A percentile compares a stretch with the other conserved stretches of the same genome.
Evolutionary conservation across 2,113 vertebrate species (phyloP).

Genomic region (Xenus cinereus): DNA sequence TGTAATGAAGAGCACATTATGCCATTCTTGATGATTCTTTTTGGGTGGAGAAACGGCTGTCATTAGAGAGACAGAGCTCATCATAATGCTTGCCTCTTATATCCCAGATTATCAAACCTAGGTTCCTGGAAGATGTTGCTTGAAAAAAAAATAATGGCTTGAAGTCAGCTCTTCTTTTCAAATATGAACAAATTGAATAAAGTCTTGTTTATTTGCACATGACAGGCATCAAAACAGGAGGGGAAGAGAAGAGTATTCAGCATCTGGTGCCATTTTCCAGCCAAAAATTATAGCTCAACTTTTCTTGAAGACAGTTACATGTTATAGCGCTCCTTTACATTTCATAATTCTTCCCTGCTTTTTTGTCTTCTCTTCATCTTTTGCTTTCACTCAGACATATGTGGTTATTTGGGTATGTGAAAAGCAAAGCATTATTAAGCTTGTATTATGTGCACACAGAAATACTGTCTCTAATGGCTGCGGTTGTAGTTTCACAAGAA

Average conservation of each 20-base stretch:
- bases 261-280: not conserved
- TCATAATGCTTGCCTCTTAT: not conserved
- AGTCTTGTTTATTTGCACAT: not conserved
- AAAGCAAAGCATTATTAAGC: not conserved
- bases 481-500: not conserved
- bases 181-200: not conserved
- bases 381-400: not conserved
- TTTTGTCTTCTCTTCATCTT: not conserved
- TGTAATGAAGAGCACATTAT: not conserved
- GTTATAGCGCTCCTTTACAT: not conserved
- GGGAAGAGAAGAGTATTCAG: not conserved
- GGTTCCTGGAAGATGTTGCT: not conserved
- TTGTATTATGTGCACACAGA: not conserved
- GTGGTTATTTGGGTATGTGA: not conserved
- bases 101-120: not conserved
- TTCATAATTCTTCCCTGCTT: not conserved
- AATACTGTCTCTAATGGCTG: not conserved
- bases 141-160: accelerated
- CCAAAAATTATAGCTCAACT: not conserved
- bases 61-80: not conserved
- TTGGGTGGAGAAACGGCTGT: not conserved
- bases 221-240: not conserved
- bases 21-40: not conserved
- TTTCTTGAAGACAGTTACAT: not conserved
- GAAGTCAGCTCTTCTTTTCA: not conserved